Evolutionary conservation across 2,888 invertebrate genomes (phyloP).

Genomic region (Mimumesa dahlbomi): DNA sequence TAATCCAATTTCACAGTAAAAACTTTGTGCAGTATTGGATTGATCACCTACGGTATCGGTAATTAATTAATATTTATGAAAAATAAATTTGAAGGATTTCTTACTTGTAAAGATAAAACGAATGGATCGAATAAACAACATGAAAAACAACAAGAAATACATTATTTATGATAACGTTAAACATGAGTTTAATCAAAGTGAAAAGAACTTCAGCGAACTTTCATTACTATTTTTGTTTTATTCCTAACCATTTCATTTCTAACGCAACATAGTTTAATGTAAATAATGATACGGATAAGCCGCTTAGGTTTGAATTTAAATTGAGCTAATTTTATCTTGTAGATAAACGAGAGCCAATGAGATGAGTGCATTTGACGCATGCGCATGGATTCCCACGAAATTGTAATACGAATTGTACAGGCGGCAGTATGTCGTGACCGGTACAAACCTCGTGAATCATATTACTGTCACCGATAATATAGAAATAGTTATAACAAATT

Average conservation of each 20-base stretch:
- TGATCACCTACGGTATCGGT: conserved; percentile 13
- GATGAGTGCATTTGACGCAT: not conserved
- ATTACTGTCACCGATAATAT: conserved; percentile 21
- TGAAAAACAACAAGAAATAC: not conserved
- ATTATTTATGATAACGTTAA: not conserved
- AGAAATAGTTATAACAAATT: conserved; percentile 29
- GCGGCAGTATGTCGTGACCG: conserved; percentile 47
- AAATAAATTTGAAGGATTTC: not conserved
- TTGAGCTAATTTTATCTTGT: conserved; percentile 59
- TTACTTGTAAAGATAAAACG: conserved; percentile 10
- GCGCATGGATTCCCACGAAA: not conserved
- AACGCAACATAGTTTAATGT: not conserved
- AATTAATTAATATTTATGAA: not conserved
- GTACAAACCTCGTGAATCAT: conserved; percentile 45
- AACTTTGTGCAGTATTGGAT: conserved; percentile 12
- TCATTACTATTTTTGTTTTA: not conserved
- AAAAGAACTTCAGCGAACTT: not conserved
- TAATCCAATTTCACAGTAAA: conserved; percentile 39
- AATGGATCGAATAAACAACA: not conserved
- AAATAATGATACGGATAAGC: not conserved
- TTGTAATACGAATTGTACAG: conserved; percentile 15
- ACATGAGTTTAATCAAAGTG: not conserved
- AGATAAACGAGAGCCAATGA: conserved; percentile 33
- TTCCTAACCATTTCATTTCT: no score
- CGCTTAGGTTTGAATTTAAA: conserved; percentile 35